Evolutionary conservation across 2,113 vertebrate genomes (phyloP).

Genomic region (Charina bottae): DNA sequence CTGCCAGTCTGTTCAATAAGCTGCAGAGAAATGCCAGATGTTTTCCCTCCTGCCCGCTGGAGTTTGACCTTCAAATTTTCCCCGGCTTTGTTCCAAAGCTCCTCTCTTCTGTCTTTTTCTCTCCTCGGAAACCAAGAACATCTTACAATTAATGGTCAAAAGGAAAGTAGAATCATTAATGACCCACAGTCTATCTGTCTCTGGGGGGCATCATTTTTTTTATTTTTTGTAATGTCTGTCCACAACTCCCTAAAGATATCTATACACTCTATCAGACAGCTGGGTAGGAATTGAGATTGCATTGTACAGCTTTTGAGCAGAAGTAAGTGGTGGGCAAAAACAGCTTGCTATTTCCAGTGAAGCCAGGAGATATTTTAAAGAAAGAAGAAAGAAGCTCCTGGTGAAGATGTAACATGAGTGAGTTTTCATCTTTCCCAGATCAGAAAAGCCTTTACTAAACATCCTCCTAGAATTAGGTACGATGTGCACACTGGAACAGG

Average conservation of each 20-base stretch:
- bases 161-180: conserved; percentile 34
- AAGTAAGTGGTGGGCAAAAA: conserved; percentile 32
- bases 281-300: conserved; percentile 47
- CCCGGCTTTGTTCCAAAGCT: background rate
- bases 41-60: conserved; percentile 16
- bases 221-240: conserved; percentile 13
- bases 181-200: conserved; percentile 28
- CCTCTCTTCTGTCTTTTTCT: background rate
- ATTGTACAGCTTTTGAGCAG: conserved; percentile 22
- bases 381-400: background rate
- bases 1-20: conserved; percentile 4
- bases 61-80: conserved; percentile 41
- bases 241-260: conserved; percentile 44
- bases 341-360: conserved; percentile 32
- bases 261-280: conserved; percentile 53
- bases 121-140: conserved; percentile 1
- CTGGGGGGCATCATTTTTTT: conserved; percentile 41
- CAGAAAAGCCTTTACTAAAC: background rate
- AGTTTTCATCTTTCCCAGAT: background rate
- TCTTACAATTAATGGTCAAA: background rate
- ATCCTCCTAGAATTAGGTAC: background rate
- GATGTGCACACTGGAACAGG: background rate
- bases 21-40: conserved; percentile 1
- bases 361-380: conserved; percentile 12
- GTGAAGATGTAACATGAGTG: background rate